phyloP scores from a whole-genome alignment of 2,797 vertebrate species.

The Thunnus albacares region DNA sequence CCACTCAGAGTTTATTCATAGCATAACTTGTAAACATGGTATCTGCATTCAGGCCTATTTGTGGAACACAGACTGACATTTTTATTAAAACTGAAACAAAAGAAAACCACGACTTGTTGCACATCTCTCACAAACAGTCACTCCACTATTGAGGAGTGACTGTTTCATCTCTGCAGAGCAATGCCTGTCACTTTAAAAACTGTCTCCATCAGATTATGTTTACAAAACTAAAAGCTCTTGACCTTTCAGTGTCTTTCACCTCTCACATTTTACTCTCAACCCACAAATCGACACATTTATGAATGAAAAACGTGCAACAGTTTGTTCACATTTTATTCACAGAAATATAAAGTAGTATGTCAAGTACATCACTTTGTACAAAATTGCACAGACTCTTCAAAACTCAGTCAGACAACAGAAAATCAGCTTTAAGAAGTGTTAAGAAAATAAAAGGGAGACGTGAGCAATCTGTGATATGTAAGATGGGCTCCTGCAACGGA shows the following conservation, averaged over 20 bases:
- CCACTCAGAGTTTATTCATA: not conserved
- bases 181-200: not conserved
- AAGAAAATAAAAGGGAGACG: conserved; percentile 73
- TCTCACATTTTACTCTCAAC: not conserved
- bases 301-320: conserved; percentile 24
- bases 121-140: not conserved
- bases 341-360: conserved; percentile 91
- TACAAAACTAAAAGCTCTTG: not conserved
- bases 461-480: conserved; percentile 75
- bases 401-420: conserved; percentile 84
- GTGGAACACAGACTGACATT: not conserved
- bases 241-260: conserved; percentile 7
- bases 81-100: conserved; percentile 5
- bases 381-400: conserved; percentile 88
- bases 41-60: not conserved
- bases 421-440: conserved; percentile 71
- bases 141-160: too few species aligned
- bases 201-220: not conserved
- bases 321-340: conserved; percentile 88
- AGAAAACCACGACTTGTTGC: not conserved
- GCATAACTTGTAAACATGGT: not conserved
- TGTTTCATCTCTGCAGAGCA: not conserved
- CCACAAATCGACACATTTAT: not conserved
- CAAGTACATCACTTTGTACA: conserved; percentile 89
- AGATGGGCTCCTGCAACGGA: conserved; percentile 60